Conservation (phyloP, 2,797 vertebrate genomes). For the Echiichthys vipera region DNA sequence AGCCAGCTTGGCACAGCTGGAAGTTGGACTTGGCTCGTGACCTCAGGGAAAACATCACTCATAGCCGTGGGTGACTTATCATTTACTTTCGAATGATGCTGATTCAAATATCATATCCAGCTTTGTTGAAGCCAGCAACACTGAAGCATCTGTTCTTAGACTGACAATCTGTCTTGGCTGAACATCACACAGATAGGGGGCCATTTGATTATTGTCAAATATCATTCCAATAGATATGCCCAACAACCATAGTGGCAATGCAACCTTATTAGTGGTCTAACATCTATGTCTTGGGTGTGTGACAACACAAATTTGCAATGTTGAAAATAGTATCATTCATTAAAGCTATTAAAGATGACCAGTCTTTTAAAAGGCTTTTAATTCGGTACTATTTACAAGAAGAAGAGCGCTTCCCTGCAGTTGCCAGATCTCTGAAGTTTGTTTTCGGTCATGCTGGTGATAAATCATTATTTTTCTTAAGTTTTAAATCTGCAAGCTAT, state of each 20-base stretch:
- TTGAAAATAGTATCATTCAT: slow-evolving; percentile 24
- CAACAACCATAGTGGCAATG: slow-evolving; percentile 41
- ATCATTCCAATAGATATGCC: slow-evolving; percentile 52
- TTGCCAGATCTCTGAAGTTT: background rate
- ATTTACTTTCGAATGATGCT: slow-evolving; percentile 60
- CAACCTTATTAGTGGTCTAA: slow-evolving; percentile 34
- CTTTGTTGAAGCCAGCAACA: slow-evolving; percentile 62
- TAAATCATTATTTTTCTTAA: background rate
- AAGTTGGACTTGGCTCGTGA: slow-evolving; percentile 64
- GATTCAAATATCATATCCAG: slow-evolving; percentile 61
- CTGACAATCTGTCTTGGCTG: slow-evolving; percentile 65
- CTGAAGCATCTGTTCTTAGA: slow-evolving; percentile 68
- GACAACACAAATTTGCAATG: slow-evolving; percentile 19
- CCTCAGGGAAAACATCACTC: slow-evolving; percentile 65
- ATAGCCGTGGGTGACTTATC: slow-evolving; percentile 59
- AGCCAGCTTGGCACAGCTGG: slow-evolving; percentile 63
- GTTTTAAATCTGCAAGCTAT: background rate
- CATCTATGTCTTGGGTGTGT: slow-evolving; percentile 33
- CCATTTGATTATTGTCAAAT: slow-evolving; percentile 60
- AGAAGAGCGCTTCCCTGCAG: background rate
- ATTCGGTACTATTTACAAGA: background rate
- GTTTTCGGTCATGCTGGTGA: background rate
- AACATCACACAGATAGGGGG: slow-evolving; percentile 65
- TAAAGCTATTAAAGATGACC: slow-evolving; percentile 26
- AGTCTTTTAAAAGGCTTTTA: background rate